A percentile compares a stretch with the other conserved stretches of the same genome.
phyloP scores from a whole-genome alignment of 1,140 invertebrate genomes.

The Sarcophaga peregrina region DNA sequence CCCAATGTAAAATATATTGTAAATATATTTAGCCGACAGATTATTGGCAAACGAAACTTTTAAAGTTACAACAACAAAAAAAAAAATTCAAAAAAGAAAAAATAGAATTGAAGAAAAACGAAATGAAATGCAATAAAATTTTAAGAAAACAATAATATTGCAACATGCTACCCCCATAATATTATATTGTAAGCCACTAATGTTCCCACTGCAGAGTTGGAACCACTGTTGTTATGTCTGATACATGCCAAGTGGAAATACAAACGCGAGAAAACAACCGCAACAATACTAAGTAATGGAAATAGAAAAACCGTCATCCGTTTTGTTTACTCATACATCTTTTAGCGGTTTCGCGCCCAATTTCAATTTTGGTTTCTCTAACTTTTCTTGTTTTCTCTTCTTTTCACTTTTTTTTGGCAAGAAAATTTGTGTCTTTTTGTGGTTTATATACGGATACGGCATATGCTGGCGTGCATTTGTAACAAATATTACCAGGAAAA shows the following conservation, averaged over 20 bases:
- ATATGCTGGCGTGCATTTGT: no score
- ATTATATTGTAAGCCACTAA: not conserved
- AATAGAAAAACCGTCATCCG: constrained; percentile 7
- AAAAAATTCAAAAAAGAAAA: not conserved
- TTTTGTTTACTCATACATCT: not conserved
- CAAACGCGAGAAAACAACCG: no score
- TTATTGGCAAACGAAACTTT: constrained; percentile 16
- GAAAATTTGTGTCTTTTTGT: no score
- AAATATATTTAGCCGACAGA: not conserved
- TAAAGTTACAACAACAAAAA: not conserved
- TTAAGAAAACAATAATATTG: not conserved
- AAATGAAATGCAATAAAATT: no score
- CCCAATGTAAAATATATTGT: not conserved
- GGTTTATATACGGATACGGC: no score
- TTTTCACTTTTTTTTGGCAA: no score
- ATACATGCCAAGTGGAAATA: no score
- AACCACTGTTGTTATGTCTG: not conserved
- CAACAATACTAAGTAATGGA: not conserved
- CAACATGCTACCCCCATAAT: not conserved
- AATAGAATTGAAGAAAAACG: no score
- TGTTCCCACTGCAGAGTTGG: not conserved
- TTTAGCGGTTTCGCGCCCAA: constrained; percentile 12
- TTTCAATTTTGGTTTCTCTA: not conserved
- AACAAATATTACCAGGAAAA: not conserved
- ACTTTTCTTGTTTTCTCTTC: no score